A percentile compares a stretch with the other conserved stretches of the same genome.
phyloP scores from a whole-genome alignment of 2,888 invertebrate genomes.

The Stegana nigrithorax region DNA sequence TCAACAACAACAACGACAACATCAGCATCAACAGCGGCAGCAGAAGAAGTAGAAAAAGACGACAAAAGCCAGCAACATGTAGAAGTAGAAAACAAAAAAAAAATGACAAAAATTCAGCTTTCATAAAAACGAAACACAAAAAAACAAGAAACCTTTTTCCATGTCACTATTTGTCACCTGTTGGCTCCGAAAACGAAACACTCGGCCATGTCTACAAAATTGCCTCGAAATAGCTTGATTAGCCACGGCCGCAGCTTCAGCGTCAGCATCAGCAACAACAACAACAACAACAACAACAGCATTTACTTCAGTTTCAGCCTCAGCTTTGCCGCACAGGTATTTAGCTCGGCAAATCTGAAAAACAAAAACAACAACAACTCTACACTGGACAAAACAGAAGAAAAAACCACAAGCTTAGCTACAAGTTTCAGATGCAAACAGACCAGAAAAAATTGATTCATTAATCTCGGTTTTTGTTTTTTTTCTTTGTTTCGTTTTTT shows the following conservation, averaged over 20 bases:
- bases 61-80: not conserved
- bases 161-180: conserved; percentile 55
- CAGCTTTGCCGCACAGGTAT: too few species aligned
- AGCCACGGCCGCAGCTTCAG: not conserved
- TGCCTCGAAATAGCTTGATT: conserved; percentile 18
- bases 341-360: conserved; percentile 14
- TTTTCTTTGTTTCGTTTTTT: too few species aligned
- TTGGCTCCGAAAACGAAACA: conserved; percentile 26
- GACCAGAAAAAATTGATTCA: conserved; percentile 51
- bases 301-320: not conserved
- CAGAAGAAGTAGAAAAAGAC: not conserved
- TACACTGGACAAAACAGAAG: too few species aligned
- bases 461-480: conserved; percentile 39
- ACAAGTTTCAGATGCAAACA: conserved; percentile 32
- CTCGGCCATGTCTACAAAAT: too few species aligned
- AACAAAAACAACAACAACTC: too few species aligned
- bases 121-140: conserved; percentile 19
- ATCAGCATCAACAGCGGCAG: conserved; percentile 22
- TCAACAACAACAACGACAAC: not conserved
- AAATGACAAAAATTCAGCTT: conserved; percentile 32
- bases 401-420: not conserved
- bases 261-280: too few species aligned
- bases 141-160: conserved; percentile 35
- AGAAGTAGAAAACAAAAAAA: not conserved
- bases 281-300: too few species aligned